phyloP scores from a whole-genome alignment of 2,888 invertebrate genomes.

The Polyommatus iphigenia region DNA sequence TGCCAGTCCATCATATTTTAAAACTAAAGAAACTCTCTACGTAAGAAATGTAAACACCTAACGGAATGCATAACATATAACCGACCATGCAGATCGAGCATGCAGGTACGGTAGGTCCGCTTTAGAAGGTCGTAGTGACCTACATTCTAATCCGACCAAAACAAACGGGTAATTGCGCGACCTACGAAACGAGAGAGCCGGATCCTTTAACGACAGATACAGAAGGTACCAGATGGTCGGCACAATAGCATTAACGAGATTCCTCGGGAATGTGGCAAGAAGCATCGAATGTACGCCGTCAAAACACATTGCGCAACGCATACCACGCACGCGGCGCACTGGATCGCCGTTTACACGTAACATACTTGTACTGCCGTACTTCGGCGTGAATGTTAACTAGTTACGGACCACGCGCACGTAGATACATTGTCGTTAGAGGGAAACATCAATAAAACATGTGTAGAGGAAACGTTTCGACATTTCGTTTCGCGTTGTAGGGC shows the following conservation, averaged over 20 bases:
- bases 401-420: constrained; percentile 11
- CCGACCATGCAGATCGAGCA: not conserved
- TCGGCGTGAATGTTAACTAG: constrained; percentile 17
- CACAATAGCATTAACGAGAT: constrained; percentile 35
- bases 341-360: constrained; percentile 23
- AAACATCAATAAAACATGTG: constrained; percentile 16
- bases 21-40: not conserved
- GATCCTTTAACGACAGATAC: constrained; percentile 1
- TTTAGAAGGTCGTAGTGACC: not conserved
- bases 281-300: constrained; percentile 44
- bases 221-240: constrained; percentile 10
- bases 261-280: constrained; percentile 50
- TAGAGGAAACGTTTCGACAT: constrained; percentile 7
- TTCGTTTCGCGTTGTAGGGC: constrained; percentile 3
- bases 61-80: not conserved
- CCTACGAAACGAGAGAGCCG: not conserved
- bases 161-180: not conserved
- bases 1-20: not conserved
- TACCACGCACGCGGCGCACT: constrained; percentile 51
- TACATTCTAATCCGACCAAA: constrained; percentile 22
- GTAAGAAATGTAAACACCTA: not conserved
- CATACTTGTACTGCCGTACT: constrained; percentile 26
- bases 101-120: constrained; percentile 9
- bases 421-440: not conserved
- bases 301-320: constrained; percentile 55